Evolutionary conservation across 2,797 vertebrate genomes (phyloP), one percentile per base, ranked within the genome.

Genomic region (Brachyalestes nurse): DNA sequence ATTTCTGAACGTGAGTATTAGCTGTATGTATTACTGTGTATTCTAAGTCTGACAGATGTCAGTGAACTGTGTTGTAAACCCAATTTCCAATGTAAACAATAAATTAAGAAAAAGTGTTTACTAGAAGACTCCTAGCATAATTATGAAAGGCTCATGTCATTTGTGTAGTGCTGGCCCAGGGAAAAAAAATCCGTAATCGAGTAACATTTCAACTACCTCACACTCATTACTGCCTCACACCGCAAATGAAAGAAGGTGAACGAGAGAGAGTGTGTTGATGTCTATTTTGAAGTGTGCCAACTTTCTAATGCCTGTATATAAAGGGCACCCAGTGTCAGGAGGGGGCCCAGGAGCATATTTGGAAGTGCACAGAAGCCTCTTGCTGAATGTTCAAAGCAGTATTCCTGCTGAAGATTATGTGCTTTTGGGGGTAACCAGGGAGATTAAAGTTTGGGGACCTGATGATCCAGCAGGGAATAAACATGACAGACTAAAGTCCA

Each of bases 361-460:
- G 70, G 70, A 64, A 23, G 25, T 14, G 5, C 38, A 70, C 25
- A 74, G 25, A 16, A 38, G 47, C 80, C 75, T 61, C 17, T 47
- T 40, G 58, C 17, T 70, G 49, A 79, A 75, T 47, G 72, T 79
- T 86, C 84, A 83, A 83, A 83, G 84, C 75, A 83, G 83, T 81
- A 60, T 47, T 83, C 38, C 66, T 66, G 61, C 51, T 61, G 66
- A 51, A 67, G 65, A 60, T 66, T 28, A 75, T 62, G 72, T 65
- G n/a, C 6, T 75, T 64, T 66, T 28, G n/a, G 61, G 55, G 57
- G 40, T 72, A 78, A 75, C 71, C 13, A 57, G 74, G 42, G 67
- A 62, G 12, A 40, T 58, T 69, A 7, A 38, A 42, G 55, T 72
- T 66, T 65, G 60, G 53, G 55, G 23, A 42, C 65, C 55, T 28